Evolutionary conservation across 2,888 invertebrate genomes (phyloP).

Genomic region (Drosophila austrosaltans): DNA sequence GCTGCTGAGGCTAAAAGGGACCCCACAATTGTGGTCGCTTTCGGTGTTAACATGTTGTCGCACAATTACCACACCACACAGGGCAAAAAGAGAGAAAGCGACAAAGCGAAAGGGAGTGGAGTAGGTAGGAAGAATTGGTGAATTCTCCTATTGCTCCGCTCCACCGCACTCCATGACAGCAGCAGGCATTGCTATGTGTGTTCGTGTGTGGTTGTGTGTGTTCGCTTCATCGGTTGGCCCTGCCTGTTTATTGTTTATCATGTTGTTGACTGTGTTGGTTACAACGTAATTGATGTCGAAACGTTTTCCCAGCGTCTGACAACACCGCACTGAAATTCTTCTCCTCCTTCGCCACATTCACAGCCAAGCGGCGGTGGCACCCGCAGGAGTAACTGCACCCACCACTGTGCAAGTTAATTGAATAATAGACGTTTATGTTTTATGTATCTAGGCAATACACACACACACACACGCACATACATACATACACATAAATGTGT

Average conservation of each 20-base stretch:
- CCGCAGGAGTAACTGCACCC: slow-evolving; percentile 50
- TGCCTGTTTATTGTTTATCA: slow-evolving; percentile 44
- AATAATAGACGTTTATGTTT: slow-evolving; percentile 74
- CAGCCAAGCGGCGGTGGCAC: slow-evolving; percentile 25
- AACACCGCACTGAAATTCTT: slow-evolving; percentile 16
- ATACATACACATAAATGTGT: slow-evolving; percentile 17
- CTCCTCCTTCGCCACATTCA: slow-evolving; percentile 14
- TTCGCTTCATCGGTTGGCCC: not conserved
- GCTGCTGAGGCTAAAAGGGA: slow-evolving; percentile 3
- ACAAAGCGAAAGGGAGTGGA: not conserved
- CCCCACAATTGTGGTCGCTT: slow-evolving; percentile 52
- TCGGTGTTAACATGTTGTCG: slow-evolving; percentile 73
- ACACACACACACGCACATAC: slow-evolving; percentile 24
- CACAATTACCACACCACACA: slow-evolving; percentile 66
- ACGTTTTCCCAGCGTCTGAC: slow-evolving; percentile 18
- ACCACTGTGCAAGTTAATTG: slow-evolving; percentile 66
- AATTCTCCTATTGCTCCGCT: too few species aligned
- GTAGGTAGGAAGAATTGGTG: too few species aligned
- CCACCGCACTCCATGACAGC: too few species aligned
- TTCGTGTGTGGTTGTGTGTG: too few species aligned
- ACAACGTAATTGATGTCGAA: slow-evolving; percentile 69
- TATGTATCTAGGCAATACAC: slow-evolving; percentile 47
- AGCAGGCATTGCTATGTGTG: too few species aligned
- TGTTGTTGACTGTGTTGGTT: slow-evolving; percentile 48
- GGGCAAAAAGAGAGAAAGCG: not conserved